Base-by-base conservation (phyloP, 2,888 invertebrate genomes). In the Megalurothrips usitatus region DNA sequence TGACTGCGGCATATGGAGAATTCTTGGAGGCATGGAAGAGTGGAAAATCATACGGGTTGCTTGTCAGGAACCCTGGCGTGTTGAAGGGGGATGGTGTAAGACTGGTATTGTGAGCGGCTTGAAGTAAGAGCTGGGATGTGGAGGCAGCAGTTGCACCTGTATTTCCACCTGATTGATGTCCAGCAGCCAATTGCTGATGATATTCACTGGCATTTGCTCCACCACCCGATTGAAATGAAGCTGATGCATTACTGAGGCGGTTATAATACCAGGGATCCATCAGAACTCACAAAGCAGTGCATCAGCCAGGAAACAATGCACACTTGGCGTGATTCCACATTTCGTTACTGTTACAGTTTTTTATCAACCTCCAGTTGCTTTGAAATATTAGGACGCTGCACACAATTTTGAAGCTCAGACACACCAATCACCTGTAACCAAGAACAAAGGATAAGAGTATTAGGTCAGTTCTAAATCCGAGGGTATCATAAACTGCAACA, bases 31-130 rank as follows among this genome's bases (percentile, higher is more conserved):
- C 91, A 89, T 93, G 94, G 87, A 95, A 94, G 83, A 95, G 88
- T 83, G 95, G 94, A 84, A 93, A 92, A 87, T 95, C 95, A 87
- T 95, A 95, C 68, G 93, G 90, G 82, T 93, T 92, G 79, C 93
- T 92, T 79, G 94, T 92, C 78, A 94, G 88, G 86, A 94, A 94
- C 84, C 92, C 91, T 79, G 93, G 92, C 86, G 80, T n/a, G 14
- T 26, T 28, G 52, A n/a, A 49, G 4, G 82, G 83, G 0, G 84
- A 83, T 12, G 84, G 79, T 78, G 84, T 84, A 23, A 91, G 84
- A 91, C 91, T 87, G 91, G 87, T 83, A 85, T 86, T 81, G 89
- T 90, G 84, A 89, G 91, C 82, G 90, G 90, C 81, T 81, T 84
- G 84, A 28, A 93, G 88, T 81, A 94, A 88, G 85, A 94, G 88